Conservation (phyloP, 2,797 vertebrate genomes). For the Meriones psammophilus region DNA sequence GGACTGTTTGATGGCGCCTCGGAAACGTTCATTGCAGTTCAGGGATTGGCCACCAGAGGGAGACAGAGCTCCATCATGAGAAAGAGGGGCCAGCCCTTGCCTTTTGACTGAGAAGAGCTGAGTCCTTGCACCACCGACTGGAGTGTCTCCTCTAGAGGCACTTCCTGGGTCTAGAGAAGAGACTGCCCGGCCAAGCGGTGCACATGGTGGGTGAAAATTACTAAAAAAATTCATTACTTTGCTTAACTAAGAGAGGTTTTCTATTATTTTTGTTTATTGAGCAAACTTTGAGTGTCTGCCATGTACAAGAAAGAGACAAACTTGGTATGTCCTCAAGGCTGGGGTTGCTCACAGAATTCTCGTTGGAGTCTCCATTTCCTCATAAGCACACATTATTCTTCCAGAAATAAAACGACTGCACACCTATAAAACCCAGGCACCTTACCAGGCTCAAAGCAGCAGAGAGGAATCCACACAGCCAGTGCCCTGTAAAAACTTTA, state of each 20-base stretch:
- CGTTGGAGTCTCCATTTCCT: neutral
- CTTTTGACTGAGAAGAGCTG: neutral
- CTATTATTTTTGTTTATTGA: neutral
- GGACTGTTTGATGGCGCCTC: rapidly evolving
- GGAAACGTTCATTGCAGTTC: neutral
- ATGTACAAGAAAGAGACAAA: neutral
- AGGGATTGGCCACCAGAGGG: slow-evolving; percentile 47
- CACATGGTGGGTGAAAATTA: too few relatives aligned
- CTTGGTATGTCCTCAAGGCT: rapidly evolving
- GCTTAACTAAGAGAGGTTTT: neutral
- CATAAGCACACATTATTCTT: neutral
- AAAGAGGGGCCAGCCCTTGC: rapidly evolving
- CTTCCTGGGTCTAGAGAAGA: neutral
- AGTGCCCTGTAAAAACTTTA: neutral
- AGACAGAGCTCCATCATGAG: neutral
- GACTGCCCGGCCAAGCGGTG: too few relatives aligned
- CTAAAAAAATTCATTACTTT: neutral
- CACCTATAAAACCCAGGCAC: neutral
- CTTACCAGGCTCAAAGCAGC: too few relatives aligned
- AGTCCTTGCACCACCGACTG: neutral
- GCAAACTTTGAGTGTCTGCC: neutral
- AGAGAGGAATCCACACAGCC: neutral
- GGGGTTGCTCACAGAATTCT: neutral
- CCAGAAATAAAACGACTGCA: neutral
- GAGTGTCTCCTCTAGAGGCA: too few relatives aligned